These are phyloP conservation scores for Brassicogethes aeneus DNA, from an alignment of 2,888 invertebrate species.

Conservation along the genomic window DNA sequence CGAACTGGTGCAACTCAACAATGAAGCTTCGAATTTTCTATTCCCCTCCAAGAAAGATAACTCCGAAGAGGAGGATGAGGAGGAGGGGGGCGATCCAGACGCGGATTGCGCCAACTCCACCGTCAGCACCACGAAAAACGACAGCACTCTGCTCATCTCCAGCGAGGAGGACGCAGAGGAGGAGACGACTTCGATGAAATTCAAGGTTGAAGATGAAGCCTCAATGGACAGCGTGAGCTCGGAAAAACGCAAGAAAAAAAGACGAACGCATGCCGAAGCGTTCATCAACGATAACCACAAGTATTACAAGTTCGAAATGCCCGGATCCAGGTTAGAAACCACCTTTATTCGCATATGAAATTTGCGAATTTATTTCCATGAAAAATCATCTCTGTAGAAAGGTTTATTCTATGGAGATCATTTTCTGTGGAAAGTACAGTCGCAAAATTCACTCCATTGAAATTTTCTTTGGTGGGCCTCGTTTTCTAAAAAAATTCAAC, in stretches of 20 bases:
- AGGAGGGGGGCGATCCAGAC: constrained; percentile 45
- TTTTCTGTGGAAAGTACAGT: not conserved
- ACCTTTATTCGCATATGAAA: too few species aligned
- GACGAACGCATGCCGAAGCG: constrained; percentile 49
- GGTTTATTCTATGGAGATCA: not conserved
- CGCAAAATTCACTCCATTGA: not conserved
- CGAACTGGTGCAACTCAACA: constrained; percentile 66
- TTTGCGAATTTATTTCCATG: not conserved
- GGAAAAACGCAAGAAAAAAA: constrained; percentile 30
- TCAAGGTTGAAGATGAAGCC: constrained; percentile 28
- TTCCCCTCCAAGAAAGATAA: constrained; percentile 62
- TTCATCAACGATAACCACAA: constrained; percentile 50
- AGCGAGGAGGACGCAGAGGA: constrained; percentile 17
- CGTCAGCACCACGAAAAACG: constrained; percentile 9
- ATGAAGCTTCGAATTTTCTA: constrained; percentile 82
- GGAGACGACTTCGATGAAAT: constrained; percentile 11
- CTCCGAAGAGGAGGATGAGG: constrained; percentile 26
- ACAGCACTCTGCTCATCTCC: constrained; percentile 17
- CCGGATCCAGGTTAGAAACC: constrained; percentile 43
- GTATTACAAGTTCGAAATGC: constrained; percentile 46
- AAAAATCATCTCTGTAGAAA: not conserved
- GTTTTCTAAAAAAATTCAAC: too few species aligned
- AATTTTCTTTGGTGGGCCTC: too few species aligned
- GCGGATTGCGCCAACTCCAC: constrained; percentile 42
- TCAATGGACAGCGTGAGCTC: constrained; percentile 33